Conservation (phyloP, 2,797 vertebrate genomes). For the Aulostomus chinensis region DNA sequence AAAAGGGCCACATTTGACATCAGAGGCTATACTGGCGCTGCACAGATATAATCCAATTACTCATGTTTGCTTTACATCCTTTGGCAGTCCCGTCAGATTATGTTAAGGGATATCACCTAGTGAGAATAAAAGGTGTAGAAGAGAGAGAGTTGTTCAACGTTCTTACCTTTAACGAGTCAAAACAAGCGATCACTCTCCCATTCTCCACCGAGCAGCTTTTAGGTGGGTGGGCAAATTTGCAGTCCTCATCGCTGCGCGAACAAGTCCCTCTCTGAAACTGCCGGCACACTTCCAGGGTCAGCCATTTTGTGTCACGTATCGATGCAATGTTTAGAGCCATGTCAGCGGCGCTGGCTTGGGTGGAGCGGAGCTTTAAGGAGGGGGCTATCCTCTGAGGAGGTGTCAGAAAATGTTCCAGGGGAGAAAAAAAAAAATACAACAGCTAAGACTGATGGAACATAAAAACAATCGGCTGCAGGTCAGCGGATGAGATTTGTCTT, state of each 20-base stretch:
- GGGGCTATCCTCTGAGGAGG: slow-evolving; percentile 40
- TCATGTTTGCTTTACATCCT: background rate
- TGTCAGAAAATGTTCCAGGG: slow-evolving; percentile 21
- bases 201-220: slow-evolving; percentile 99
- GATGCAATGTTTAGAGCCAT: slow-evolving; percentile 97
- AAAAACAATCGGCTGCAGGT: slow-evolving; percentile 42
- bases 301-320: slow-evolving; percentile 97
- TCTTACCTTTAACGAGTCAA: slow-evolving; percentile 97
- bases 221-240: slow-evolving; percentile 97
- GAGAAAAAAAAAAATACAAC: slow-evolving; percentile 19
- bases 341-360: slow-evolving; percentile 49
- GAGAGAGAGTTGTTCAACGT: background rate
- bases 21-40: slow-evolving; percentile 3
- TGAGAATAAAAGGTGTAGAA: background rate
- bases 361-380: slow-evolving; percentile 40
- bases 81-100: background rate
- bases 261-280: slow-evolving; percentile 97
- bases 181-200: slow-evolving; percentile 96
- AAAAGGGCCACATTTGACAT: slow-evolving; percentile 25
- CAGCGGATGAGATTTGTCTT: slow-evolving; percentile 53
- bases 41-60: slow-evolving; percentile 6
- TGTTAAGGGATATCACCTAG: background rate
- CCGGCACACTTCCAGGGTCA: slow-evolving; percentile 96
- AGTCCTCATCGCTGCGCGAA: slow-evolving; percentile 96
- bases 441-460: slow-evolving; percentile 47